Evolutionary conservation across 2,888 invertebrate genomes (phyloP), one percentile per base, ranked within the genome.

Genomic region (Matsumyia berberina): DNA sequence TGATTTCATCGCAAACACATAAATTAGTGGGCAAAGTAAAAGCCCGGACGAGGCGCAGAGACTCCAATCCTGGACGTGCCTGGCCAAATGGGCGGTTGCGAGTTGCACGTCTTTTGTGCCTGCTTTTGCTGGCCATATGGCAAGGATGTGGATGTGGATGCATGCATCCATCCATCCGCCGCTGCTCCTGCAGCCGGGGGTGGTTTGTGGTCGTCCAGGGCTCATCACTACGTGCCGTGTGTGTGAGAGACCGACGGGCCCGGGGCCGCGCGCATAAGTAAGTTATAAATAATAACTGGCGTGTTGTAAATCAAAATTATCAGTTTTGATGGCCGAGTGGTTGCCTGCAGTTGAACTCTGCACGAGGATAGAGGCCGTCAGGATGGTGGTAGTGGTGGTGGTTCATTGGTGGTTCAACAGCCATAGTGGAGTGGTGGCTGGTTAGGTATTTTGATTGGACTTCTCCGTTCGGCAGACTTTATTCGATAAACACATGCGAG

Each of bases 241-340:
- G 81, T 55, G 31, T 55, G 55, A 39, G 29, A 24, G 24, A 29
- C 19, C 70, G 46, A 33, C 53, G 69, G 37, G 46, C 76, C 64
- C 72, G 37, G 58, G 72, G 73, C 64, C 44, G 70, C 85, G 82
- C 86, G 82, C 87, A 90, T 90, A 91, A 91, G 89, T 91, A 91
- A 91, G 91, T 91, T 91, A 91, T 91, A 91, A 91, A 91, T 91
- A 91, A 91, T 91, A 91, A 91, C 91, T 90, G 91, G 89, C 90
- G 89, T 90, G 90, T 89, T 90, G 90, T 91, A 91, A 91, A 91
- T 91, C 91, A 91, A 91, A 91, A 91, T 91, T 91, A 91, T 91
- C 90, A 89, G 90, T 90, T 90, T 87, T 86, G 87, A 87, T 88
- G 88, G 86, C 86, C 83, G 67, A 79, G 62, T 42, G 72, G 78